Evolutionary conservation across 1,140 invertebrate genomes (phyloP).

Genomic region (Lysiphlebus fabarum): DNA sequence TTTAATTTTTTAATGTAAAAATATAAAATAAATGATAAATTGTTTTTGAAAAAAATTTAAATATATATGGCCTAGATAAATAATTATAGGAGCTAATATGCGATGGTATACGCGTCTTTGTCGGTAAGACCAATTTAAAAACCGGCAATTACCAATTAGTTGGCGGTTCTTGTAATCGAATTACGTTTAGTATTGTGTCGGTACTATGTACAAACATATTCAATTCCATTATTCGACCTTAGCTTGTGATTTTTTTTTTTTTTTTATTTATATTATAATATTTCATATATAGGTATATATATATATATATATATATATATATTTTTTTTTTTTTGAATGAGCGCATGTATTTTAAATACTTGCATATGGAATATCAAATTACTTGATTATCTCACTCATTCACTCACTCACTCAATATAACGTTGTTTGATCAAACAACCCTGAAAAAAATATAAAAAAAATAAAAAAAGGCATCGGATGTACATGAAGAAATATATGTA

Average conservation of each 20-base stretch:
- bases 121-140: constrained; percentile 42
- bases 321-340: constrained; percentile 19
- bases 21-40: too few species aligned
- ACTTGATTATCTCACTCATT: constrained; percentile 33
- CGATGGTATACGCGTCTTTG: constrained; percentile 41
- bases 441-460: too few species aligned
- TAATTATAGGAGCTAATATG: too few species aligned
- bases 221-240: constrained; percentile 41
- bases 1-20: too few species aligned
- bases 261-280: too few species aligned
- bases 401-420: too few species aligned
- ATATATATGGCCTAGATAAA: too few species aligned
- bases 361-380: constrained; percentile 45
- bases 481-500: neutral
- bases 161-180: constrained; percentile 58
- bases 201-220: constrained; percentile 54
- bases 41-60: too few species aligned
- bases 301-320: too few species aligned
- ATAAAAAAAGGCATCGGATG: neutral
- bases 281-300: too few species aligned
- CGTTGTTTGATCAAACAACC: neutral
- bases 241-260: constrained; percentile 18
- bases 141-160: constrained; percentile 57
- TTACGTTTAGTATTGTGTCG: constrained; percentile 53
- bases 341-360: constrained; percentile 11